These are phyloP conservation scores for Gobio gobio DNA, from an alignment of 2,113 vertebrate genomes.

Conservation along the genomic window DNA sequence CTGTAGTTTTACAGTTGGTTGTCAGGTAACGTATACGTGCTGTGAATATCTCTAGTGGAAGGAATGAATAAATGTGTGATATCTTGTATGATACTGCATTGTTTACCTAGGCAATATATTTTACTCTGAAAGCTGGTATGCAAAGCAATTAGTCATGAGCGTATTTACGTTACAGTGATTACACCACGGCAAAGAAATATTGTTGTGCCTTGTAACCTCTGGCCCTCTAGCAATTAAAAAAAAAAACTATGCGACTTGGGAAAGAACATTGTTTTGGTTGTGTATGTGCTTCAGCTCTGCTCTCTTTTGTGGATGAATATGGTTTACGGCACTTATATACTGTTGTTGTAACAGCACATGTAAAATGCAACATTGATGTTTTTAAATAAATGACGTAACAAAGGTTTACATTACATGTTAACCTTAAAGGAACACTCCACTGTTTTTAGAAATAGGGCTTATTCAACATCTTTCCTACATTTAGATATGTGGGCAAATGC, in stretches of 20 bases:
- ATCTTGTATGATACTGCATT: neutral
- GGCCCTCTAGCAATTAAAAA: neutral
- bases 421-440: too few relatives aligned
- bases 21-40: neutral
- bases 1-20: neutral
- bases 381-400: too few relatives aligned
- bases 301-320: neutral
- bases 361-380: too few relatives aligned
- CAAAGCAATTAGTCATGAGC: neutral
- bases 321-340: neutral
- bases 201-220: neutral
- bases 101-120: neutral
- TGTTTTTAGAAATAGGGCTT: too few relatives aligned
- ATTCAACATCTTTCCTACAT: too few relatives aligned
- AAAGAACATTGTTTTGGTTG: neutral
- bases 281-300: neutral
- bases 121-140: neutral
- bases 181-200: neutral
- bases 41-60: neutral
- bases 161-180: neutral
- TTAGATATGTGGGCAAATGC: too few relatives aligned
- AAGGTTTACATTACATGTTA: too few relatives aligned
- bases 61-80: slow-evolving; percentile 13
- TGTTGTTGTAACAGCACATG: too few relatives aligned
- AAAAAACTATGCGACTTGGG: neutral